These are phyloP conservation scores for Garrulus glandarius DNA, from an alignment of 2,797 vertebrate genomes.

Conservation along the genomic window DNA sequence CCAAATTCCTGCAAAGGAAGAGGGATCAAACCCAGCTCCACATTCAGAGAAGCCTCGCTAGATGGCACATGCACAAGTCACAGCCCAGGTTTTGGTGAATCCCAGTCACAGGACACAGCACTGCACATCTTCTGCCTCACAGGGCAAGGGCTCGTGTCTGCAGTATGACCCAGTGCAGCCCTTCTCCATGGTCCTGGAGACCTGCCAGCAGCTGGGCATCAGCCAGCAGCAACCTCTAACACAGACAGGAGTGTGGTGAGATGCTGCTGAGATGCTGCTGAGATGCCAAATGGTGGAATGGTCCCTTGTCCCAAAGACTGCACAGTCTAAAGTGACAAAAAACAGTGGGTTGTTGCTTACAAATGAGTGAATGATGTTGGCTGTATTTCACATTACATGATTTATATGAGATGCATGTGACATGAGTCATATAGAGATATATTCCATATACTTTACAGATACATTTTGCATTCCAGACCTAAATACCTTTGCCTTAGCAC, in stretches of 20 bases:
- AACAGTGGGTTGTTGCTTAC: background rate
- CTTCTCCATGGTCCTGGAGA: background rate
- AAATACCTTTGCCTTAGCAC: background rate
- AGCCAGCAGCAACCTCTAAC: background rate
- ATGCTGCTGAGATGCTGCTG: background rate
- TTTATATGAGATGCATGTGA: background rate
- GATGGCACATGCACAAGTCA: accelerated
- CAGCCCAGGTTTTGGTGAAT: background rate
- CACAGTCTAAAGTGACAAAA: background rate
- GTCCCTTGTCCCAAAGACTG: background rate
- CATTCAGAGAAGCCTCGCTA: background rate
- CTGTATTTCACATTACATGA: background rate
- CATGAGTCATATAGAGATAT: background rate
- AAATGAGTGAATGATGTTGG: background rate
- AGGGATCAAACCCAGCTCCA: background rate
- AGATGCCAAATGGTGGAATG: background rate
- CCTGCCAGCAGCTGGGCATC: accelerated
- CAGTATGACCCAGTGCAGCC: background rate
- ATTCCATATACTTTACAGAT: background rate
- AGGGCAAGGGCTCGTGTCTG: background rate
- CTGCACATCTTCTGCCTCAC: accelerated
- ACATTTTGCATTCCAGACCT: background rate
- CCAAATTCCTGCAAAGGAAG: background rate
- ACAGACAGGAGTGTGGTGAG: accelerated
- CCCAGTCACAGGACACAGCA: background rate